Evolutionary conservation across 2,797 vertebrate genomes (phyloP).

Genomic region (Tarsius wallacei): DNA sequence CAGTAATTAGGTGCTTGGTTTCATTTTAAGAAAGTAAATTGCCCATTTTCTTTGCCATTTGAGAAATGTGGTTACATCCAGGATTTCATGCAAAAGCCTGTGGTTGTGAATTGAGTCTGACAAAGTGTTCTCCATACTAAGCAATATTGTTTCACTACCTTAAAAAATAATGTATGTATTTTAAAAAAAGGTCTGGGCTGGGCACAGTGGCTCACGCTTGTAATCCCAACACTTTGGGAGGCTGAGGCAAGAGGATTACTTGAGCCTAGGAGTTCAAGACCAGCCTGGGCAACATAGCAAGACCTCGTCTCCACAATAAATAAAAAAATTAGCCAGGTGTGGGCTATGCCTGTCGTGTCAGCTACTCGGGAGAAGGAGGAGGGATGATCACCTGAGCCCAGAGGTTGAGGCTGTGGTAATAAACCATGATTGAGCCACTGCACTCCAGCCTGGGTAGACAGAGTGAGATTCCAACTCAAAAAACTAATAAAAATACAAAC

Average conservation of each 20-base stretch:
- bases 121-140: background rate
- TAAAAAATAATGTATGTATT: background rate
- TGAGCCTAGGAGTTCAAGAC: background rate
- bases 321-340: background rate
- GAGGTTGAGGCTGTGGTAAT: background rate
- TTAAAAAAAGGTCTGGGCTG: background rate
- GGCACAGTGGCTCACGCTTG: fast-evolving
- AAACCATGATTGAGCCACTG: background rate
- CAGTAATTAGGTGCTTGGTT: background rate
- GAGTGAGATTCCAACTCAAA: background rate
- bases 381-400: background rate
- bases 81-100: constrained; percentile 57
- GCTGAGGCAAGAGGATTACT: background rate
- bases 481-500: background rate
- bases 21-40: constrained; percentile 50
- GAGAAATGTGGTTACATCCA: constrained; percentile 70
- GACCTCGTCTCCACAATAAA: background rate
- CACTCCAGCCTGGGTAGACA: background rate
- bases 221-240: background rate
- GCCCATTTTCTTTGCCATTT: constrained; percentile 45
- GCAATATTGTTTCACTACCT: constrained; percentile 61
- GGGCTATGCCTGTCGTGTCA: fast-evolving
- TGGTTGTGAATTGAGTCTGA: constrained; percentile 40
- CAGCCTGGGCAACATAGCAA: background rate
- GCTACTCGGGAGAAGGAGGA: background rate